Evolutionary conservation across 2,113 vertebrate genomes (phyloP).

Genomic region (Sapayoa aenigma): DNA sequence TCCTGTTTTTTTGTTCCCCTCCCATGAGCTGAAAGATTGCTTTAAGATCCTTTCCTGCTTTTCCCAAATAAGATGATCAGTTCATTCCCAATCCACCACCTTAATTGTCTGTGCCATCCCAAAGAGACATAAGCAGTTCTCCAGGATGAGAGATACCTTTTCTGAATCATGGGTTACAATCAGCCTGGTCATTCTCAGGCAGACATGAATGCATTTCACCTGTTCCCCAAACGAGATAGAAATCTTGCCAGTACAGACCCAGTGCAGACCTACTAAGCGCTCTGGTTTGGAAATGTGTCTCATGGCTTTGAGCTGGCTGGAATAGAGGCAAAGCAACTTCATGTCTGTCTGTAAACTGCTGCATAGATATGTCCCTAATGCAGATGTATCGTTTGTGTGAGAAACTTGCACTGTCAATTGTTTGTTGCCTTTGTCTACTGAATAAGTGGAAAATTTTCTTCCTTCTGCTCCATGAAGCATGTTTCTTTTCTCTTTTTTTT

Average conservation of each 20-base stretch:
- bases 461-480: background rate
- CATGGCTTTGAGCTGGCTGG: background rate
- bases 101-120: background rate
- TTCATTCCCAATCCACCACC: background rate
- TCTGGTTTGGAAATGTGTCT: background rate
- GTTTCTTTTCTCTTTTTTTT: background rate
- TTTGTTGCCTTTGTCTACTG: background rate
- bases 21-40: background rate
- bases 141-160: background rate
- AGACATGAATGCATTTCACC: accelerated
- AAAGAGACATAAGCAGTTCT: background rate
- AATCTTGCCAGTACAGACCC: background rate
- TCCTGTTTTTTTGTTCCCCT: background rate
- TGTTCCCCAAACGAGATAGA: background rate
- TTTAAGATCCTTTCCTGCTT: background rate
- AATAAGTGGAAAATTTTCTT: background rate
- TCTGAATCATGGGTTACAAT: background rate
- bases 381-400: background rate
- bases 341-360: background rate
- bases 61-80: background rate
- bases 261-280: background rate
- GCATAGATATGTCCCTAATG: background rate
- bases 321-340: background rate
- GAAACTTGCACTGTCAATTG: background rate
- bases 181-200: background rate